Evolutionary conservation across 2,797 vertebrate genomes (phyloP), one percentile per base, ranked within the genome.

Genomic region (Pipistrellus nathusii): DNA sequence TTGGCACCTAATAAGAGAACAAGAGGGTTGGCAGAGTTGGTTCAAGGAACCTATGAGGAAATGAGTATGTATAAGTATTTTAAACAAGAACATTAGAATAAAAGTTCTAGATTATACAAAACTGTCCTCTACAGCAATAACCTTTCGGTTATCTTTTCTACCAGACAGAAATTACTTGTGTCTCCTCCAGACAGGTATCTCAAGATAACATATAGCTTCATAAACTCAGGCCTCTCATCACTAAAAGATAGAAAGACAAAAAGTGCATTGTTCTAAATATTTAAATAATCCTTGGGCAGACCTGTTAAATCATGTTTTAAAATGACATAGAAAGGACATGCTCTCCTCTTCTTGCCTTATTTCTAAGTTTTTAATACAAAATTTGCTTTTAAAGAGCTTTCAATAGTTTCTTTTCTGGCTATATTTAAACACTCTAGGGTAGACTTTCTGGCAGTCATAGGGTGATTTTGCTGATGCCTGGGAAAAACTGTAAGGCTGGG

Each of bases 321-420:
- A 46, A 69, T 51, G 64, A 69, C 64, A 25, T 38, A 51, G 44
- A 78, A 78, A 51, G 35, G 30, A 6, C 62, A 17, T 0, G 4
- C 17, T 64, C 9, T 53, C 41, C 30, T 87, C 41, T 48, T 69
- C 83, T 35, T 18, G 64, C 55, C 15, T 81, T 44, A 68, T 71
- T 90, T 87, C 35, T 59, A 88, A 68, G 46, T 88, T 75, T 69
- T 23, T 23, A 88, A 91, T 57, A 17, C 27, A 78, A 78, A 85
- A 53, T 38, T 6, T 23, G 20, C 30, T 64, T 78, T 46, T n/a
- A 6, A 23, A 1, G 18, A 62, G 23, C 18, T 88, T n/a, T 25
- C 10, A 41, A 8, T n/a, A 21, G 18, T 89, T 88, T 85, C 44
- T 64, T 75, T 72, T 73, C 57, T 66, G 44, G 51, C 55, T 85